Percentiles rank a stretch among this genome's conserved stretches.
Conservation (phyloP, 2,888 invertebrate species). For the Acronicta psi region DNA sequence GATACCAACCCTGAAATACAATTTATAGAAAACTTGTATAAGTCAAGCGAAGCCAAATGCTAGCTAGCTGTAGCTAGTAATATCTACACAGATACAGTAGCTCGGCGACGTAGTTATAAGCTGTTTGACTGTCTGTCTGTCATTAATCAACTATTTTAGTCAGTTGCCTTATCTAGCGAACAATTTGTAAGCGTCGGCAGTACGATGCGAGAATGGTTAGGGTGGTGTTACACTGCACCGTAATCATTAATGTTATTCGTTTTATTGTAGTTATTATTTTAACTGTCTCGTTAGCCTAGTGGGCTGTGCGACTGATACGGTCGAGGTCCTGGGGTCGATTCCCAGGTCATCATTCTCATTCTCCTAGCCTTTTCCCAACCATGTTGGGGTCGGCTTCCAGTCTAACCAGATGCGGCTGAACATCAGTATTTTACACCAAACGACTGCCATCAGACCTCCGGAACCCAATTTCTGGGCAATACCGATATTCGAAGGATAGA, state of each 20-base stretch:
- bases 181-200: conserved; percentile 33
- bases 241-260: not conserved
- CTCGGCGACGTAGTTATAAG: conserved; percentile 2
- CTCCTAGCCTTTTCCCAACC: too few species aligned
- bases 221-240: not conserved
- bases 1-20: too few species aligned
- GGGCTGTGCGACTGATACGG: too few species aligned
- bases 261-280: not conserved
- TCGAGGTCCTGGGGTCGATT: too few species aligned
- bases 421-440: too few species aligned
- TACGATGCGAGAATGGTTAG: conserved; percentile 3
- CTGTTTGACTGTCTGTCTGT: conserved; percentile 27
- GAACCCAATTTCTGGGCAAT: too few species aligned
- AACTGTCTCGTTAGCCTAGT: too few species aligned
- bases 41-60: not conserved
- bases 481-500: too few species aligned
- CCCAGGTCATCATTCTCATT: too few species aligned
- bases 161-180: conserved; percentile 26
- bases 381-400: too few species aligned
- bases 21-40: not conserved
- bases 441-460: too few species aligned
- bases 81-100: not conserved
- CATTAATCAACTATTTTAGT: conserved; percentile 32
- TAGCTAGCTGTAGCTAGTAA: not conserved
- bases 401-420: too few species aligned